These are phyloP conservation scores for Poliocrania exsul DNA, from an alignment of 2,797 vertebrate genomes.

Conservation along the genomic window DNA sequence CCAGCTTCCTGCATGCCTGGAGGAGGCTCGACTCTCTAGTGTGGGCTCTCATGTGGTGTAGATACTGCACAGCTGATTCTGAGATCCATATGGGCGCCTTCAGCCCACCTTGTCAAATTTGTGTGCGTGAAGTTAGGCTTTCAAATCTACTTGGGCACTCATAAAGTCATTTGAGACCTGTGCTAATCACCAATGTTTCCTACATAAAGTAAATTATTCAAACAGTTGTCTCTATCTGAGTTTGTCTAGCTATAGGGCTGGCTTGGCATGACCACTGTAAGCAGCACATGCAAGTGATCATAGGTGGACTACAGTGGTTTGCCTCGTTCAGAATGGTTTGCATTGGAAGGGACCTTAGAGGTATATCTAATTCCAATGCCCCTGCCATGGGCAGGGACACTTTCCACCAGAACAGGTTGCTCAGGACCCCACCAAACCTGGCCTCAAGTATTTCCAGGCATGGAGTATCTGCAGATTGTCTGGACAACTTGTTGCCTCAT, in stretches of 20 bases:
- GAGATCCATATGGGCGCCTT: background rate
- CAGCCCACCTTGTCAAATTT: background rate
- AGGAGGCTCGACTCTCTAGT: background rate
- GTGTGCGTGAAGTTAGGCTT: background rate
- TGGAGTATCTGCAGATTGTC: background rate
- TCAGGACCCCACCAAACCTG: too few species aligned
- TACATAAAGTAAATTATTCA: background rate
- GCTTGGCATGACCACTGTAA: background rate
- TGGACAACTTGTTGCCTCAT: background rate
- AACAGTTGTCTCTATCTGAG: background rate
- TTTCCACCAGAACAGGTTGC: background rate
- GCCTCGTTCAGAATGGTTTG: background rate
- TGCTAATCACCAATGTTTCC: background rate
- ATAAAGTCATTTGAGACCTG: background rate
- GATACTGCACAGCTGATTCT: background rate
- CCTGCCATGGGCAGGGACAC: too few species aligned
- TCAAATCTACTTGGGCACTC: background rate
- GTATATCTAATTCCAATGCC: background rate
- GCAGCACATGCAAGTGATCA: background rate
- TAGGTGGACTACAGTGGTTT: background rate
- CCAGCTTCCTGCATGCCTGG: background rate
- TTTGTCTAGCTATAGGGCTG: background rate
- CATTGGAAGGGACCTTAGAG: background rate
- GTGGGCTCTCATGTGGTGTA: rapidly evolving
- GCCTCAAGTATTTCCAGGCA: background rate